These are phyloP conservation scores for Gallirallus australis DNA, from an alignment of 2,797 vertebrate species.

Conservation along the genomic window DNA sequence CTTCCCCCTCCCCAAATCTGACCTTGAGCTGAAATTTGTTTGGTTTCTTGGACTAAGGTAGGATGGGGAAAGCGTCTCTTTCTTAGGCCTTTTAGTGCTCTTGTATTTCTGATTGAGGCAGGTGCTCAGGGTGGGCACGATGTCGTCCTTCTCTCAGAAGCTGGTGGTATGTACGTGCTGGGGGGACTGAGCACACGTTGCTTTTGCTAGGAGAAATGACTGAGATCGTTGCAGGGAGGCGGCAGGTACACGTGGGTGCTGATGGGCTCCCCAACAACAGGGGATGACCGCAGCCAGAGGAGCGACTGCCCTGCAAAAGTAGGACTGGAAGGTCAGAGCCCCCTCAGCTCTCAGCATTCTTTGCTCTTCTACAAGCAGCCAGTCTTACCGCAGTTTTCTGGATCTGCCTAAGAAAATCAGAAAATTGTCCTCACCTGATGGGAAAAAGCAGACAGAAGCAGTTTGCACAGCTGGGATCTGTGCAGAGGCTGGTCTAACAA, in stretches of 20 bases:
- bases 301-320: background rate
- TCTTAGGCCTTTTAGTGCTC: background rate
- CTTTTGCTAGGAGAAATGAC: background rate
- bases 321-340: background rate
- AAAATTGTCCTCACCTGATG: background rate
- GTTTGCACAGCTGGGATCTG: background rate
- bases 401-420: background rate
- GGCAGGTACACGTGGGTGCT: background rate
- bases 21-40: background rate
- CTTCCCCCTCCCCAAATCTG: rapidly evolving
- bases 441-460: background rate
- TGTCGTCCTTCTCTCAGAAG: background rate
- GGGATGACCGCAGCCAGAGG: background rate
- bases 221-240: background rate
- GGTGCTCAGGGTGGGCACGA: rapidly evolving
- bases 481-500: background rate
- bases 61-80: background rate
- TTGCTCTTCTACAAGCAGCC: background rate
- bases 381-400: background rate
- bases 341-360: background rate
- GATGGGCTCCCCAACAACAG: background rate
- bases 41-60: background rate
- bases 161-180: background rate
- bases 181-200: background rate
- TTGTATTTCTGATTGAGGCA: background rate